Conservation (phyloP, 2,888 invertebrate genomes). For the Lydus trimaculatus region DNA sequence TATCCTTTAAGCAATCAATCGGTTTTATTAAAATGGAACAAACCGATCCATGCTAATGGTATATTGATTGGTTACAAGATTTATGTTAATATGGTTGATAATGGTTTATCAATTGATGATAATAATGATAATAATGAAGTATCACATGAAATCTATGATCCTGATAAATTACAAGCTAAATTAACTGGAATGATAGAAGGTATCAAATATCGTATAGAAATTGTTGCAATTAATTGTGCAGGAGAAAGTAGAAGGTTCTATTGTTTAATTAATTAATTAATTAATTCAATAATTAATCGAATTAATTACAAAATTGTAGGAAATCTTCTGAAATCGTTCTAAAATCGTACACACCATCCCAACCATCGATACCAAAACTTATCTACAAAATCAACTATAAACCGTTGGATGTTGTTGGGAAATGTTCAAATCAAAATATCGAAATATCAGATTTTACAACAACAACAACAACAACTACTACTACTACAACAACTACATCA, state of each 20-base stretch:
- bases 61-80: constrained; percentile 50
- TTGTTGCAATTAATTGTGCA: constrained; percentile 51
- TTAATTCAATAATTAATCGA: not conserved
- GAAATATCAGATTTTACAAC: not conserved
- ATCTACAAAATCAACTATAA: constrained; percentile 49
- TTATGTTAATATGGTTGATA: constrained; percentile 46
- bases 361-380: constrained; percentile 47
- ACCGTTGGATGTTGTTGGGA: constrained; percentile 21
- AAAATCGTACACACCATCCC: constrained; percentile 41
- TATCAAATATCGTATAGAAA: constrained; percentile 45
- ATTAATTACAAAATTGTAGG: constrained; percentile 36
- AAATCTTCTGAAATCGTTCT: constrained; percentile 44
- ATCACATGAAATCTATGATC: constrained; percentile 36
- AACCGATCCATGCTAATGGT: constrained; percentile 49
- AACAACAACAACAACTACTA: not conserved
- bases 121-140: constrained; percentile 12
- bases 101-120: constrained; percentile 19
- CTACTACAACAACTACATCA: not conserved
- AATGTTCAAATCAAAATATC: not conserved
- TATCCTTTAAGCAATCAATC: constrained; percentile 46
- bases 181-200: constrained; percentile 46
- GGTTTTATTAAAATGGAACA: constrained; percentile 49
- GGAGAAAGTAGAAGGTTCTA: constrained; percentile 49
- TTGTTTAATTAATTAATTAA: not conserved
- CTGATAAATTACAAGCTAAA: constrained; percentile 49